Conservation (phyloP, 2,888 invertebrate genomes). For the Coleophora deauratella region DNA sequence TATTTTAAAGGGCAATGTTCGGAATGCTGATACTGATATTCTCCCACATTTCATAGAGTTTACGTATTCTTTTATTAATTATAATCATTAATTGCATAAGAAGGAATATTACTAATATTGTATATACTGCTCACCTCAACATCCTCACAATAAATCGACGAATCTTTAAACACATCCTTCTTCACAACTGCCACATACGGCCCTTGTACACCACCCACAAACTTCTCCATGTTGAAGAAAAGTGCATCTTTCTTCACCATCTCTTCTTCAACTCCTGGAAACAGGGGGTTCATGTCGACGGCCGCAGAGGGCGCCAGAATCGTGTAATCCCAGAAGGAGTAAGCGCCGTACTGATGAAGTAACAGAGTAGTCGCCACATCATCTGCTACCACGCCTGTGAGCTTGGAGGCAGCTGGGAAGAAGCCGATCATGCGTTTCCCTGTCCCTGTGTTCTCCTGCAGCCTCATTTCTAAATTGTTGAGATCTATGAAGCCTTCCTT, state of each 20-base stretch:
- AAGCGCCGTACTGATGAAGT: conserved; percentile 86
- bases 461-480: conserved; percentile 80
- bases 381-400: conserved; percentile 91
- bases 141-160: conserved; percentile 48
- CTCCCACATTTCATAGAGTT: no score
- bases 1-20: no score
- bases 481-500: conserved; percentile 86
- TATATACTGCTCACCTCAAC: conserved; percentile 50
- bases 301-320: conserved; percentile 85
- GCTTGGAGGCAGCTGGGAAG: conserved; percentile 89
- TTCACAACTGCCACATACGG: conserved; percentile 78
- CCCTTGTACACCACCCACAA: conserved; percentile 91
- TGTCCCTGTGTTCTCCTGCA: conserved; percentile 76
- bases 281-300: conserved; percentile 89
- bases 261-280: conserved; percentile 78
- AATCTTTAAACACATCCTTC: conserved; percentile 61
- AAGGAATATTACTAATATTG: no score
- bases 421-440: conserved; percentile 86
- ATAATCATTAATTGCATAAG: no score
- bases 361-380: conserved; percentile 86
- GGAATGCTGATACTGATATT: no score
- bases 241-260: conserved; percentile 89
- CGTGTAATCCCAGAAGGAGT: conserved; percentile 93
- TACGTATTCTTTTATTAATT: no score
- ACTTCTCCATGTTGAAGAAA: conserved; percentile 92